Evolutionary conservation across 2,888 invertebrate species (phyloP).

Genomic region (Platycheirus rosarum): DNA sequence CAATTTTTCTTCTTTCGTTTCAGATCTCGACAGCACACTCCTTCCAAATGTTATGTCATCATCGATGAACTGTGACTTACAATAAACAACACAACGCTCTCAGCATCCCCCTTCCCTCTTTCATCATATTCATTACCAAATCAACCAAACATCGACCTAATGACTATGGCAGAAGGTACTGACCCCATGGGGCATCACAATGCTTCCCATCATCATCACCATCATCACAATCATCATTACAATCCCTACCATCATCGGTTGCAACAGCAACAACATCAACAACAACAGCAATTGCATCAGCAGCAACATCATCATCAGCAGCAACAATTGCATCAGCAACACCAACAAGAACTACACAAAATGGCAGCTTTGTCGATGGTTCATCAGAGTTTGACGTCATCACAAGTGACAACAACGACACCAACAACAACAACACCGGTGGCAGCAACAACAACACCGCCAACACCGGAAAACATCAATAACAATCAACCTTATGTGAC

Average conservation of each 20-base stretch:
- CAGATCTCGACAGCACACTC: slow-evolving; percentile 49
- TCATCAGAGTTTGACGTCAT: slow-evolving; percentile 55
- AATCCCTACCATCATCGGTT: slow-evolving; percentile 65
- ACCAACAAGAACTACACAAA: slow-evolving; percentile 79
- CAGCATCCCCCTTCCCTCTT: slow-evolving; percentile 35
- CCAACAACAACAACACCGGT: slow-evolving; percentile 68
- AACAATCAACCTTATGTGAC: slow-evolving; percentile 86
- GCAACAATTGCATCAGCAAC: slow-evolving; percentile 76
- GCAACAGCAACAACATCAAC: slow-evolving; percentile 77
- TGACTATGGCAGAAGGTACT: slow-evolving; percentile 90
- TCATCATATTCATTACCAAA: slow-evolving; percentile 57
- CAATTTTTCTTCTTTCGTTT: slow-evolving; percentile 32
- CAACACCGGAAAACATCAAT: slow-evolving; percentile 80
- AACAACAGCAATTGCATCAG: slow-evolving; percentile 75
- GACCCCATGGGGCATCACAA: slow-evolving; percentile 85
- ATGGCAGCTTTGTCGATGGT: slow-evolving; percentile 77
- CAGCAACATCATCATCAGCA: slow-evolving; percentile 76
- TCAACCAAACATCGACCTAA: slow-evolving; percentile 81
- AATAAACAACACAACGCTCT: slow-evolving; percentile 6
- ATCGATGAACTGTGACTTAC: background rate
- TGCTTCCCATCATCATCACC: slow-evolving; percentile 79
- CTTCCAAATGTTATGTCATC: slow-evolving; percentile 37
- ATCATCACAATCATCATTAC: slow-evolving; percentile 79
- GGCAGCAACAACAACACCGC: slow-evolving; percentile 58
- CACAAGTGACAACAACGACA: slow-evolving; percentile 45